Evolutionary conservation across 1,140 invertebrate species (phyloP).

Genomic region (Zophobas atratus): DNA sequence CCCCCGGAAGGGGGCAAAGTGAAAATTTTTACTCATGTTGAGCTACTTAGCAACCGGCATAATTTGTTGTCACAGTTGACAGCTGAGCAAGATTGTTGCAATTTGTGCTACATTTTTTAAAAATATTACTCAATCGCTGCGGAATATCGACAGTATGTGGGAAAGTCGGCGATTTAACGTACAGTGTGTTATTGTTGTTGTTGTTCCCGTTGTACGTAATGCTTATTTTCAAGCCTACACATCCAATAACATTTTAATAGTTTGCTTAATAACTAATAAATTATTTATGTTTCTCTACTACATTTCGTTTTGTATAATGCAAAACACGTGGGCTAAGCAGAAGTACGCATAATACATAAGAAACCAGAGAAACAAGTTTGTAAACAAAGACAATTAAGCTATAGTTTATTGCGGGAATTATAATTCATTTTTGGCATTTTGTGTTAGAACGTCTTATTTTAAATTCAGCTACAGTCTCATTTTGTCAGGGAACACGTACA

Average conservation of each 20-base stretch:
- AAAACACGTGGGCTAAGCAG: conserved; percentile 33
- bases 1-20: not conserved
- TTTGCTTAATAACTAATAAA: conserved; percentile 43
- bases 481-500: conserved; percentile 23
- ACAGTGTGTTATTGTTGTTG: conserved; percentile 1
- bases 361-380: conserved; percentile 36
- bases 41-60: conserved; percentile 5
- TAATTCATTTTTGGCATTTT: conserved; percentile 42
- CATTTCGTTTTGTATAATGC: conserved; percentile 31
- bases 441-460: conserved; percentile 25
- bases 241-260: conserved; percentile 22
- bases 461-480: conserved; percentile 17
- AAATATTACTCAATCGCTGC: conserved; percentile 2
- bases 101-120: conserved; percentile 30
- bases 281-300: conserved; percentile 32
- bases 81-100: conserved; percentile 12
- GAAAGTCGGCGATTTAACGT: not conserved
- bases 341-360: conserved; percentile 28
- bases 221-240: conserved; percentile 16
- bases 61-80: conserved; percentile 35
- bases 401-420: conserved; percentile 28
- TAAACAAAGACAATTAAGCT: conserved; percentile 41
- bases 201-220: conserved; percentile 14
- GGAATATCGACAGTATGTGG: conserved; percentile 6
- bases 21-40: conserved; percentile 19